Percentiles rank a stretch among this genome's conserved stretches.
phyloP scores from a whole-genome alignment of 2,113 vertebrate species.

The Amblyopsis rosae region DNA sequence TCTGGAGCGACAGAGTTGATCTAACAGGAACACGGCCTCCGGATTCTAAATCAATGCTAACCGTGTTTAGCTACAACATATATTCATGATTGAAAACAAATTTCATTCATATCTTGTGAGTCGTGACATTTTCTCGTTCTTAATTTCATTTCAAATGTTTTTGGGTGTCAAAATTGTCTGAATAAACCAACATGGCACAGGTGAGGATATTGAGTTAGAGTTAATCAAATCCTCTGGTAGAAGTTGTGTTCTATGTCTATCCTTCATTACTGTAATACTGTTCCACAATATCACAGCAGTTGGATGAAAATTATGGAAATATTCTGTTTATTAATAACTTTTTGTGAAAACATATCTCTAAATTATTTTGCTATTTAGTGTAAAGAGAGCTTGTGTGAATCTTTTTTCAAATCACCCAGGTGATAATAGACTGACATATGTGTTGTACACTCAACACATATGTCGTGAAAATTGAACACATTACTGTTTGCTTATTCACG shows the following conservation, averaged over 20 bases:
- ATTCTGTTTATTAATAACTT: constrained; percentile 19
- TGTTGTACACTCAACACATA: constrained; percentile 43
- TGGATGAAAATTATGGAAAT: constrained; percentile 29
- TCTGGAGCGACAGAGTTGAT: too few relatives aligned
- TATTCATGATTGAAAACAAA: background rate
- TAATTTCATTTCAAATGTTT: background rate
- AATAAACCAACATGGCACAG: background rate
- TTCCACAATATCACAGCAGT: constrained; percentile 20
- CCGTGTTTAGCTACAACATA: too few relatives aligned
- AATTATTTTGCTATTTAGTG: too few relatives aligned
- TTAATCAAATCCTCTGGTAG: background rate
- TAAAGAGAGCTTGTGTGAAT: too few relatives aligned
- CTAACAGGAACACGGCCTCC: too few relatives aligned
- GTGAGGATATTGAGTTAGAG: background rate
- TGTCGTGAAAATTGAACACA: constrained; percentile 56
- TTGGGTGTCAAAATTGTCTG: background rate
- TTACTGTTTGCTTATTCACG: constrained; percentile 46
- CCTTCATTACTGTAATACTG: constrained; percentile 2
- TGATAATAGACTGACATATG: constrained; percentile 7
- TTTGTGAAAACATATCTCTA: too few relatives aligned
- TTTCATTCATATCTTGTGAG: background rate
- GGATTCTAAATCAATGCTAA: too few relatives aligned
- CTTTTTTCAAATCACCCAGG: too few relatives aligned
- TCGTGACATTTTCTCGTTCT: background rate
- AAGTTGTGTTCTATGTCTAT: too few relatives aligned